These are phyloP conservation scores for Zoanthus solanderi DNA, from an alignment of 92 coral and sea anemone genomes.

Conservation along the genomic window DNA sequence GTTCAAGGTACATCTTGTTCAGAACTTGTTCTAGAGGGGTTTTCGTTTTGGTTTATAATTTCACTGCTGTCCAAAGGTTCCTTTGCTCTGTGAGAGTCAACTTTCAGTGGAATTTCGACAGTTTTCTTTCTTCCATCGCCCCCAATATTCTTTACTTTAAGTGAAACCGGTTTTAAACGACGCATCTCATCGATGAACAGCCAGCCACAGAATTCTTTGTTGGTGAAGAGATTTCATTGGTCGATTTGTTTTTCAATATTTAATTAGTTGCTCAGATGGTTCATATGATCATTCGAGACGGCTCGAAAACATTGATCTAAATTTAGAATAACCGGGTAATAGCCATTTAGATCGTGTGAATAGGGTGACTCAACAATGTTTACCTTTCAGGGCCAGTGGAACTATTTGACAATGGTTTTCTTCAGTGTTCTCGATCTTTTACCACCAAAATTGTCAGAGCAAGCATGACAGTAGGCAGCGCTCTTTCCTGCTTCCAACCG, in stretches of 20 bases:
- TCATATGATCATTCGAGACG: conserved; percentile 39
- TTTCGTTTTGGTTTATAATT: no score
- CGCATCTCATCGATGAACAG: conserved; percentile 21
- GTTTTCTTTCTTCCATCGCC: conserved; percentile 51
- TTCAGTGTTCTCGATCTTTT: no score
- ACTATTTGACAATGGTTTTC: no score
- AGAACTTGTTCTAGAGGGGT: no score
- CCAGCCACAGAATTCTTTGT: not conserved
- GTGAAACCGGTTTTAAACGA: conserved; percentile 53
- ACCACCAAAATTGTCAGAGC: no score
- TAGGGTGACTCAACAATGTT: conserved; percentile 37
- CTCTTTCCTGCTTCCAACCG: no score
- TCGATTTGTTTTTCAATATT: conserved; percentile 52
- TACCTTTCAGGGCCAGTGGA: no score
- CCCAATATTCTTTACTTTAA: conserved; percentile 54
- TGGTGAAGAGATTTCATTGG: conserved; percentile 53
- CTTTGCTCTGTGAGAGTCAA: no score
- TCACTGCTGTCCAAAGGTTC: no score
- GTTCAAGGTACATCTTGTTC: conserved; percentile 54
- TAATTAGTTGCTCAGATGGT: conserved; percentile 56
- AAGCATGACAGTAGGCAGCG: no score
- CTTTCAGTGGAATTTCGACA: conserved; percentile 11
- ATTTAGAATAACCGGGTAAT: conserved; percentile 41
- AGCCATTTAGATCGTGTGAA: conserved; percentile 64
- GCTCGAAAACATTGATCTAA: conserved; percentile 25